Percentiles rank a stretch among this genome's conserved stretches.
These are phyloP conservation scores for Balaeniceps rex DNA, from an alignment of 2,113 vertebrate genomes.

Conservation along the genomic window DNA sequence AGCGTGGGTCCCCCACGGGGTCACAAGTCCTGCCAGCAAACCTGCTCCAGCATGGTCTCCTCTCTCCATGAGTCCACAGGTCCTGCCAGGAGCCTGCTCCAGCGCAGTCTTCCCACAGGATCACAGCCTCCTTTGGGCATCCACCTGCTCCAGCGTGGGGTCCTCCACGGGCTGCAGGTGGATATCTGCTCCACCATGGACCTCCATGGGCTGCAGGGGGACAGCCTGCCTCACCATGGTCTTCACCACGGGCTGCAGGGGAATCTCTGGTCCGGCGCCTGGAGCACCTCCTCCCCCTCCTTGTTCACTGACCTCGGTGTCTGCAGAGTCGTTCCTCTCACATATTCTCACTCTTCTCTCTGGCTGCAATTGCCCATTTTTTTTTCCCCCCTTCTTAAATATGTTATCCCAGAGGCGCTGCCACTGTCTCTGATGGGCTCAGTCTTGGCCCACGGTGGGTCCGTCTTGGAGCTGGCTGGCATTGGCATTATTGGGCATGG, in stretches of 20 bases:
- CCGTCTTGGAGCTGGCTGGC: background rate
- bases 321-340: background rate
- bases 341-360: background rate
- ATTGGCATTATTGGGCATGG: background rate
- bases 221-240: background rate
- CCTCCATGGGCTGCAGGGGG: background rate
- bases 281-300: background rate
- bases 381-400: background rate
- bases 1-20: no score
- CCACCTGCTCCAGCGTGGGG: background rate
- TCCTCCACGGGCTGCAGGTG: background rate
- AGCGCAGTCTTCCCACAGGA: background rate
- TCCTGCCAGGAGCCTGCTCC: no score
- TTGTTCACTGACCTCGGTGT: background rate
- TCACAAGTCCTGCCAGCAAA: no score
- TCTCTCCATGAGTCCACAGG: no score
- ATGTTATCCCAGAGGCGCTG: background rate
- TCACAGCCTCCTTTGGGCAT: background rate
- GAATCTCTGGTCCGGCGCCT: background rate
- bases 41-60: no score
- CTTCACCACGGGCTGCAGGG: background rate
- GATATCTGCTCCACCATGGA: background rate
- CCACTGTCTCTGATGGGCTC: background rate
- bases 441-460: background rate
- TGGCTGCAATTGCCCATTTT: background rate